Evolutionary conservation across 2,113 vertebrate species (phyloP).

Genomic region (Solea senegalensis): DNA sequence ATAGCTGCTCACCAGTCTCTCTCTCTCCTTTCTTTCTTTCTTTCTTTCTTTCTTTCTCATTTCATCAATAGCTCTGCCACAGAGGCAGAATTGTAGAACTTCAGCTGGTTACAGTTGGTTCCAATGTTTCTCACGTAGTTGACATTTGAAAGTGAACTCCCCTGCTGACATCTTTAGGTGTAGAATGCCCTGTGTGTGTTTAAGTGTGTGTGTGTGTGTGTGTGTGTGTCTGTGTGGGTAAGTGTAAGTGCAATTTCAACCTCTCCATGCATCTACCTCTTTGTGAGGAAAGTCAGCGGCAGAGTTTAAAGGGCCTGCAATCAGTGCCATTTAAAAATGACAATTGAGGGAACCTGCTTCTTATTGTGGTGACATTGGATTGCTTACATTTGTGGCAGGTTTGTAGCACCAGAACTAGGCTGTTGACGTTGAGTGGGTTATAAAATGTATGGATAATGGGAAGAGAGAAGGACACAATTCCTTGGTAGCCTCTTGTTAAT

Average conservation of each 20-base stretch:
- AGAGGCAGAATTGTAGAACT: constrained; percentile 34
- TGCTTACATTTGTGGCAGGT: constrained; percentile 62
- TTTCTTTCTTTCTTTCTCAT: background rate
- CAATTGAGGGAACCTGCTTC: constrained; percentile 42
- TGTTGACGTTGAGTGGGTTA: constrained; percentile 6
- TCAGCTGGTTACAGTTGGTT: constrained; percentile 55
- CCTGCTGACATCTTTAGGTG: constrained; percentile 75
- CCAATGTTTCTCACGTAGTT: constrained; percentile 79
- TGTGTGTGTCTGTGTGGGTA: constrained; percentile 5
- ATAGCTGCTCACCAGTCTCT: background rate
- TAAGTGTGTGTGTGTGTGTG: constrained; percentile 28
- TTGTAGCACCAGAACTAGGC: background rate
- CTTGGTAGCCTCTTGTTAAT: background rate
- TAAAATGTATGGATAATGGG: background rate
- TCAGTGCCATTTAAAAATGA: constrained; percentile 68
- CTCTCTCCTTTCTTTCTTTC: background rate
- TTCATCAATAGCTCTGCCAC: constrained; percentile 8
- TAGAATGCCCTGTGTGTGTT: constrained; percentile 54
- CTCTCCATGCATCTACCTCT: constrained; percentile 50
- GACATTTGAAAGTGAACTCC: constrained; percentile 79
- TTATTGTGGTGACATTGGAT: constrained; percentile 52
- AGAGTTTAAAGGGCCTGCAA: constrained; percentile 74
- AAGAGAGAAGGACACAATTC: background rate
- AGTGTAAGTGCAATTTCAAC: constrained; percentile 38
- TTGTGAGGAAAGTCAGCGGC: constrained; percentile 72